These are phyloP conservation scores for Turritopsis dohrnii DNA, from an alignment of 30 jellyfish, hydroid and myxozoan genomes.

Conservation along the genomic window DNA sequence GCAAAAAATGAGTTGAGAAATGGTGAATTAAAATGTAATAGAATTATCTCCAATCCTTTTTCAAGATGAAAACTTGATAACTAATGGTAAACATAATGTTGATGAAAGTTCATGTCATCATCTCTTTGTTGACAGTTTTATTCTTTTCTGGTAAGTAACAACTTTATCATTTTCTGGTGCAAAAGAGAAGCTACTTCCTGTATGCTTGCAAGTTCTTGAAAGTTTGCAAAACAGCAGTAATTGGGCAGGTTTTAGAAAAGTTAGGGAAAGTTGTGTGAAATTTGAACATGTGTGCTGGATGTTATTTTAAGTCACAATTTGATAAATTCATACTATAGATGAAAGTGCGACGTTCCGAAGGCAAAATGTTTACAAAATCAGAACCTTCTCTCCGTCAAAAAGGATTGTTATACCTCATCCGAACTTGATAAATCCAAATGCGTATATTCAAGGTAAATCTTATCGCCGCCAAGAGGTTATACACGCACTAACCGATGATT, in stretches of 20 bases:
- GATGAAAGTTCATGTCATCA: background rate
- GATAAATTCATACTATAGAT: background rate
- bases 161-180: background rate
- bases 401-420: background rate
- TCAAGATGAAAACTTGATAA: background rate
- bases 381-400: background rate
- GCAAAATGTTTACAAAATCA: background rate
- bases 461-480: slow-evolving; percentile 82
- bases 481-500: slow-evolving; percentile 71
- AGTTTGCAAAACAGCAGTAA: too few relatives aligned
- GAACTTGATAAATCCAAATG: background rate
- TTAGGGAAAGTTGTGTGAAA: too few relatives aligned
- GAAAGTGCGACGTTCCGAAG: background rate
- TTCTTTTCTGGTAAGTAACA: background rate
- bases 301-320: too few relatives aligned
- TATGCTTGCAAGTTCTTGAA: background rate
- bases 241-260: too few relatives aligned
- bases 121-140: background rate
- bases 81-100: background rate
- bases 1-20: background rate
- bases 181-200: background rate
- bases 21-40: background rate
- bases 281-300: too few relatives aligned
- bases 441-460: background rate
- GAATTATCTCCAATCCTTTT: background rate